Conservation (phyloP, 2,888 invertebrate genomes). For the Clusia tigrina region DNA sequence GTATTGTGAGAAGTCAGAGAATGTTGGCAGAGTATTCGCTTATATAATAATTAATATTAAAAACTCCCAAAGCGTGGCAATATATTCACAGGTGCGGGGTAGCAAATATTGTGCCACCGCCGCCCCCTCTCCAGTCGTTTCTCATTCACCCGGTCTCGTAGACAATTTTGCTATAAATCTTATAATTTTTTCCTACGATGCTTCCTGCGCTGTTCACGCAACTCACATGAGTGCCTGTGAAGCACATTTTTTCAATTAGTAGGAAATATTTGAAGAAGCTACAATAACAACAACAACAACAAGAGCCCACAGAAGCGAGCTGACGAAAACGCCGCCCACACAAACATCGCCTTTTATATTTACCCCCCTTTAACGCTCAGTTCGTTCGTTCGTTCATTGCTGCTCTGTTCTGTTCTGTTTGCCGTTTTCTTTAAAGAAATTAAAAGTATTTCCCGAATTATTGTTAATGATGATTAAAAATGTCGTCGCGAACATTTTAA, state of each 20-base stretch:
- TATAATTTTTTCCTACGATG: conserved; percentile 24
- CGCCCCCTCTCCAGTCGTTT: not conserved
- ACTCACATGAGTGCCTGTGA: conserved; percentile 12
- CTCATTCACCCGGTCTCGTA: conserved; percentile 4
- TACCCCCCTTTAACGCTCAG: conserved; percentile 21
- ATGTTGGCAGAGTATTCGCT: conserved; percentile 41
- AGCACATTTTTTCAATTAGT: conserved; percentile 31
- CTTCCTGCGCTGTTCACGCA: not conserved
- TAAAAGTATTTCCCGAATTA: conserved; percentile 60
- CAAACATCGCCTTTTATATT: conserved; percentile 17
- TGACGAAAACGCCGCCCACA: not conserved
- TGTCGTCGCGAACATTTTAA: conserved; percentile 24
- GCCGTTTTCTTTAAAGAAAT: too few species aligned
- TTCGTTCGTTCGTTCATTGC: too few species aligned
- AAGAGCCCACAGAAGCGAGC: not conserved
- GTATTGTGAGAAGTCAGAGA: too few species aligned
- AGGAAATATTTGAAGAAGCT: conserved; percentile 34
- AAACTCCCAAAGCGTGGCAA: conserved; percentile 34
- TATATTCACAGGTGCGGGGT: conserved; percentile 1
- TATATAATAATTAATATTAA: conserved; percentile 58
- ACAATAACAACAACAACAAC: too few species aligned
- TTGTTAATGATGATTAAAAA: conserved; percentile 63
- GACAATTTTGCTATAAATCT: conserved; percentile 36
- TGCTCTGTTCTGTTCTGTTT: too few species aligned
- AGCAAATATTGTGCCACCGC: not conserved